Base-by-base conservation (phyloP, 2,113 vertebrate genomes). In the Daphoenositta chrysoptera region DNA sequence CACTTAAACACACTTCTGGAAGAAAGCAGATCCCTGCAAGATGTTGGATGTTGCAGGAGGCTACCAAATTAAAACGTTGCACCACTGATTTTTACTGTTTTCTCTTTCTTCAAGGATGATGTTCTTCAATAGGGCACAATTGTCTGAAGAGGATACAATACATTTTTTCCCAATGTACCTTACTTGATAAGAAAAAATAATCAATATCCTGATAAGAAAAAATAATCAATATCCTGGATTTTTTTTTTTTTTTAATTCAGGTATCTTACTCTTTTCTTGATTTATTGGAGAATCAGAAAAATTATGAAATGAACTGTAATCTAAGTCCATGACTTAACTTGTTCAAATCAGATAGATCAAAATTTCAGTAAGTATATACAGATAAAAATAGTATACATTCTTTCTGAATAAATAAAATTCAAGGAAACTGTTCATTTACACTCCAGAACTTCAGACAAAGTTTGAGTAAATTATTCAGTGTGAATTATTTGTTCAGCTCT, bases 401-500 rank as follows among this genome's bases (percentile, higher is more conserved):
- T 84, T 94, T 94, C 77, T 78, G 51, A 93, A 96, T 50, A 94
- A 96, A 90, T 82, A 77, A 80, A 91, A 69, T 58, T 66, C 70
- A 79, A 76, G 17, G 30, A 79, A 70, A 87, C 53, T 71, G 18
- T 66, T 96, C 57, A 94, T 70, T 84, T 83, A 57, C 53, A 65
- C 69, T 87, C 45, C 57, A 79, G 44, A 87, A 89, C 37, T 76
- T 4, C 1, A 88, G 94, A 87, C 1, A 1, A 94, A 61, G 15
- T 53, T 70, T 76, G 53, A 95, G 64, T 85, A 94, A 96, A 96
- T 97, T 96, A 96, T 96, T 96, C 95, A 95, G 82, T 44, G 94
- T 92, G 91, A 96, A 97, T 97, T 97, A 96, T 95, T 96, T 97
- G 80, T 89, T 97, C 91, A 93, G n/a, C 40, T 92, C 58, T 87